Base-by-base conservation (phyloP, 2,888 invertebrate genomes). In the Malthinus flaveolus region DNA sequence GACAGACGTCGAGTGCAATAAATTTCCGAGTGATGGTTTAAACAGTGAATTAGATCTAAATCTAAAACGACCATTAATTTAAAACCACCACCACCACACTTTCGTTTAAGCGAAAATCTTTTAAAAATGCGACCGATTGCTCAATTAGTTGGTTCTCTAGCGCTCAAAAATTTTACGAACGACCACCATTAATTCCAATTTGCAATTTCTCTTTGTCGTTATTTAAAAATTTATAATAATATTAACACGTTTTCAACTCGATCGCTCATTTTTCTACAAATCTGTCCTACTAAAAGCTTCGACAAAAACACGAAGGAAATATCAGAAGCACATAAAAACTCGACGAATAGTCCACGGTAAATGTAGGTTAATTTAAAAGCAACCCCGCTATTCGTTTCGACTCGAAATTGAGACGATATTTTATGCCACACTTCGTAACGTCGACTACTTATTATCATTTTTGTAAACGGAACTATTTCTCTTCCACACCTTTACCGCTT, bases 341-440 rank as follows among this genome's bases (percentile, higher is more conserved):
- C 59, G 54, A 54, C 54, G 54, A 59, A 59, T 59, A 54, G 54
- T 54, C 46, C 31, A 53, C 35, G 49, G 54, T 54, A 59, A 49
- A 54, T 54, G 59, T 54, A 42, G 59, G 54, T 59, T 59, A 59
- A 59, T 59, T 59, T 59, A 54, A 59, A 54, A 54, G 54, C 54
- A 32, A 51, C 42, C 42, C 39, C 53, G 53, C 42, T 39, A 46
- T 39, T 32, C 46, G 51, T 31, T 57, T 52, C 48, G 13, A 32
- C 13, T 49, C 44, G 53, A 58, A 58, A 58, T 58, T 54, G 58
- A 58, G 45, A 42, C 58, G 33, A 58, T 58, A 58, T 58, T 58
- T 58, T 54, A 58, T 37, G 36, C 49, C 49, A 49, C 52, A 45
- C 45, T 47, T 33, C 50, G 50, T 53, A 51, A 47, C 36, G 37